Base-by-base conservation (phyloP, 2,797 vertebrate species). In the Macroramphosus scolopax region DNA sequence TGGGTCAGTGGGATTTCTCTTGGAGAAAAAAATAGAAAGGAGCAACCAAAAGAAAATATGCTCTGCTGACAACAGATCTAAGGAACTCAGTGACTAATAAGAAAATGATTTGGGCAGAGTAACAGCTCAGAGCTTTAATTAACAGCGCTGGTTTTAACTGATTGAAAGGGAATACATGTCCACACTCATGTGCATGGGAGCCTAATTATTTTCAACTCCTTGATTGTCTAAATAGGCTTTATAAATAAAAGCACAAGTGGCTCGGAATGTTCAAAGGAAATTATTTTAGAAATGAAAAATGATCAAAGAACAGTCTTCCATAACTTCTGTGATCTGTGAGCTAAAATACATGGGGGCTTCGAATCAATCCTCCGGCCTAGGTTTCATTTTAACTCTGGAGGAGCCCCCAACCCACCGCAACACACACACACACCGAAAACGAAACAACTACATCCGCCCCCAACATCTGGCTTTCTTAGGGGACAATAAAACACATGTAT, bases 81-180 rank as follows among this genome's bases (percentile, higher is more conserved):
- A 91, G 78, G 81, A 80, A 81, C 38, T 38, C 72, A 67, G 81
- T 32, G 40, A 68, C 74, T 88, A 87, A 88, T 85, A 89, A 87
- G 78, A 68, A 86, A 85, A 85, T 87, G 39, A 84, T 87, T 87
- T 86, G 84, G 75, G 81, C 81, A 86, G 77, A 85, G 82, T 74
- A 84, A 81, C 58, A 59, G 68, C 87, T 87, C 80, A 84, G 83
- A 85, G 83, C 80, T 87, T 87, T 89, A 89, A 92, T 91, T 90
- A 90, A 84, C 79, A 66, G 62, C 75, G 79, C 78, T 79, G 72
- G 63, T 88, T 83, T 88, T 76, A 82, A 86, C 78, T 80, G 79
- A 90, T 88, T 84, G 85, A 88, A 88, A 86, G 70, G 72, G 77
- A 86, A 83, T 81, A 68, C 75, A 69, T 84, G 81, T 85, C 77